phyloP scores from a whole-genome alignment of 2,888 invertebrate species.

The Polia nebulosa region DNA sequence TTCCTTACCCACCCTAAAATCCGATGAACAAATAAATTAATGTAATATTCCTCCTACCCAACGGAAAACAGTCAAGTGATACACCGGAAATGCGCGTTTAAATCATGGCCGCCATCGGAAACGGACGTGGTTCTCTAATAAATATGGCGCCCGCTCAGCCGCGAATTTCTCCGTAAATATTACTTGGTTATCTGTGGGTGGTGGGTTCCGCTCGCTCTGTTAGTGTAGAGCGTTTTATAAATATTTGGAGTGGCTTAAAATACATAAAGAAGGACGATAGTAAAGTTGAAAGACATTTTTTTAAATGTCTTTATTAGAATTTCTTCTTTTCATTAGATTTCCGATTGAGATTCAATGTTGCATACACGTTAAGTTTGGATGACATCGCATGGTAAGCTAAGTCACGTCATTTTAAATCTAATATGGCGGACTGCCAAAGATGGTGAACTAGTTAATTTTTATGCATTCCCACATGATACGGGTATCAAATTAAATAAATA shows the following conservation, averaged over 20 bases:
- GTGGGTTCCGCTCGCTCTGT: conserved; percentile 38
- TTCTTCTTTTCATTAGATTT: too few species aligned
- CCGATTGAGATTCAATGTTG: too few species aligned
- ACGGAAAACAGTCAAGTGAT: conserved; percentile 78
- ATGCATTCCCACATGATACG: too few species aligned
- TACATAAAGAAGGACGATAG: too few species aligned
- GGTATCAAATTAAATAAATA: too few species aligned
- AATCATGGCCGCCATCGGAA: conserved; percentile 78
- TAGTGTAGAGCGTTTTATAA: not conserved
- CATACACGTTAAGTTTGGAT: too few species aligned
- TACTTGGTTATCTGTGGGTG: conserved; percentile 63
- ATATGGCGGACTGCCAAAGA: too few species aligned
- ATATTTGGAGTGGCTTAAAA: not conserved
- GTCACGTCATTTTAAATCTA: too few species aligned
- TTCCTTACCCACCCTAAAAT: conserved; percentile 43
- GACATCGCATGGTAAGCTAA: too few species aligned
- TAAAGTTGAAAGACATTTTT: too few species aligned
- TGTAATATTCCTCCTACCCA: conserved; percentile 69
- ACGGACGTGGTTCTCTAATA: conserved; percentile 80
- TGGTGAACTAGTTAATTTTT: too few species aligned
- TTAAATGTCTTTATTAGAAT: too few species aligned
- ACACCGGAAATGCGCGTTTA: conserved; percentile 80
- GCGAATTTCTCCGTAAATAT: conserved; percentile 70
- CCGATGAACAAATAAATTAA: conserved; percentile 66
- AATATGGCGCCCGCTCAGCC: conserved; percentile 81